A percentile compares a stretch with the other conserved stretches of the same genome.
Conservation (phyloP, 2,113 vertebrate species). For the Ranitomeya imitator region DNA sequence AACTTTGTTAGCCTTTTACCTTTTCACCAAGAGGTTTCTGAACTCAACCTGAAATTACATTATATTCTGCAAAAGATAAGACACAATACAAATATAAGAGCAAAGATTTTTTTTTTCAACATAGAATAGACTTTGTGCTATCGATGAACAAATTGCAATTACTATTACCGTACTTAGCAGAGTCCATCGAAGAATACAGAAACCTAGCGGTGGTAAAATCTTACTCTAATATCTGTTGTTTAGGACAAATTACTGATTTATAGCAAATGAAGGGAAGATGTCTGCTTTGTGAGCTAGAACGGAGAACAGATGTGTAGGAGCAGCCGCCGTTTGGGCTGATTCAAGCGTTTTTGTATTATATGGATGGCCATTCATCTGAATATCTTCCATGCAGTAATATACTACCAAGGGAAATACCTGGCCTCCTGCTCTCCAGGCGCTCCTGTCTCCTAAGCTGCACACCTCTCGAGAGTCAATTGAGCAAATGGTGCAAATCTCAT, state of each 20-base stretch:
- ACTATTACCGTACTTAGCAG: background rate
- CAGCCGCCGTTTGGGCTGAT: too few species aligned
- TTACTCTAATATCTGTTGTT: background rate
- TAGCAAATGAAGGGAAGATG: background rate
- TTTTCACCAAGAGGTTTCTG: slow-evolving; percentile 43
- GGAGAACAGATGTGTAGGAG: too few species aligned
- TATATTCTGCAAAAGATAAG: slow-evolving; percentile 1
- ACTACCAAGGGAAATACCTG: too few species aligned
- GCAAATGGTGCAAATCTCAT: too few species aligned
- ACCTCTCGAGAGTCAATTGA: too few species aligned
- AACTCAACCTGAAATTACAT: slow-evolving; percentile 22
- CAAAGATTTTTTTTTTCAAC: background rate
- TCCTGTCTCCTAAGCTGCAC: too few species aligned
- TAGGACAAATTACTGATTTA: background rate
- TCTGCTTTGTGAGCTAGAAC: too few species aligned
- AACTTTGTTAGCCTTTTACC: slow-evolving; percentile 5
- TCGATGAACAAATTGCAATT: background rate
- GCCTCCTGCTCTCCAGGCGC: too few species aligned
- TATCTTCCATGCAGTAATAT: too few species aligned
- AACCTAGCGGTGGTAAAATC: background rate
- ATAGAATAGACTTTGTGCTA: background rate
- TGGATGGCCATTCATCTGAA: too few species aligned
- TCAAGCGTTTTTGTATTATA: too few species aligned
- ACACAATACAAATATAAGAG: background rate
- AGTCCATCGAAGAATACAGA: background rate